Base-by-base conservation (phyloP, 1,140 invertebrate genomes). In the Dendroctonus valens region DNA sequence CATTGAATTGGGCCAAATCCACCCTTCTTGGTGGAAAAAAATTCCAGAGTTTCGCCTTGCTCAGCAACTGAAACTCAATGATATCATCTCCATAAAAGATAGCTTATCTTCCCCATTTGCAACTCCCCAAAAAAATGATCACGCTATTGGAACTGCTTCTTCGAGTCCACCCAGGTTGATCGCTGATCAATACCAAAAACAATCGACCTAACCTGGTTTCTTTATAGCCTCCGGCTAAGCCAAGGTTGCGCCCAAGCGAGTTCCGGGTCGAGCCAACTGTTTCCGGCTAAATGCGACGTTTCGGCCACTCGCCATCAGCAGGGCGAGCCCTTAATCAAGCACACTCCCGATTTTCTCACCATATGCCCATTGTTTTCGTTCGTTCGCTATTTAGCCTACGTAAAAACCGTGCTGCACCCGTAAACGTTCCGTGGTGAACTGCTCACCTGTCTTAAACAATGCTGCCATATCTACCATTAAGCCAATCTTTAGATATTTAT, bases 311-410 rank as follows among this genome's bases (percentile, higher is more conserved):
- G 51, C 5, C 50, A 63, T 52, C 60, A 44, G 40, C 39, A 54
- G 51, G 60, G 50, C 50, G 39, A 12, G 51, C 59, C 59, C 59
- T 61, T 61, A 61, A 26, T 61, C 44, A 9, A 61, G n/a, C 48
- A 39, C 59, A 61, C 59, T 15, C 39, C 59, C 59, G 59, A 52
- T 51, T 59, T 59, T 59, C 14, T 61, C 69, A 71, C 64, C 70
- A 70, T 72, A 70, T 70, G 69, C 59, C 65, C 64, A 67, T 69
- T 26, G 26, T 58, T 65, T 64, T 65, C 53, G 53, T 41, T 70
- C 59, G 53, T 40, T 53, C 62, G 60, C 46, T 46, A 67, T 64
- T 68, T 69, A 70, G 70, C 73, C 70, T 72, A 72, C 72, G 73
- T 73, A 74, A 61, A 63, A 65, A 54, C 59, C 70, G 69, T 72